Conservation (phyloP, 2,113 vertebrate genomes). For the Neolamprologus brichardi region DNA sequence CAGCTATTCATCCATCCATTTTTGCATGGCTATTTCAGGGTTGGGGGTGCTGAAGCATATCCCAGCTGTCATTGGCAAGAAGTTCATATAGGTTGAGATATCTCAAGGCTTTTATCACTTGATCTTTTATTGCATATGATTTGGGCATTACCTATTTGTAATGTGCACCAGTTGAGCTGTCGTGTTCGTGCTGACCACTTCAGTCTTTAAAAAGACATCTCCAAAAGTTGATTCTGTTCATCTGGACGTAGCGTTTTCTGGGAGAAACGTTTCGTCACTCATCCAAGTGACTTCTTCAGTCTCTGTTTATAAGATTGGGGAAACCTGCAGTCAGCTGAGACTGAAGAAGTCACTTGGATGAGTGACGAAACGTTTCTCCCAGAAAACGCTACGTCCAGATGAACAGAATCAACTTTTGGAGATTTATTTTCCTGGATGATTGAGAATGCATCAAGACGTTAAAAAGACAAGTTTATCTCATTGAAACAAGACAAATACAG, state of each 20-base stretch:
- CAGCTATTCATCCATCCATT: not conserved
- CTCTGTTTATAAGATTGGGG: too few species aligned
- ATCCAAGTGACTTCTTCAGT: too few species aligned
- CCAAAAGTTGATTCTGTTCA: too few species aligned
- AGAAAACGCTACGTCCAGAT: too few species aligned
- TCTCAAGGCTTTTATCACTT: not conserved
- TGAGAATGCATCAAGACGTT: not conserved
- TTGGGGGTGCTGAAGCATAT: not conserved
- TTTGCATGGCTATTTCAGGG: not conserved
- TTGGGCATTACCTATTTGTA: not conserved
- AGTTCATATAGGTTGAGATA: not conserved
- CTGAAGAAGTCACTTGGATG: too few species aligned
- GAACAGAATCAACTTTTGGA: too few species aligned
- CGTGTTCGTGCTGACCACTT: not conserved
- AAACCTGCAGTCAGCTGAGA: too few species aligned
- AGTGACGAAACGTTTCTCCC: too few species aligned
- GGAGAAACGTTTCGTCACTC: too few species aligned
- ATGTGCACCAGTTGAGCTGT: not conserved
- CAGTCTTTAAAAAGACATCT: not conserved
- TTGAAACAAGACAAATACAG: not conserved
- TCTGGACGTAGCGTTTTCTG: too few species aligned
- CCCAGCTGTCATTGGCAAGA: not conserved
- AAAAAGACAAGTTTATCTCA: not conserved
- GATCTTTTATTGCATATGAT: not conserved
- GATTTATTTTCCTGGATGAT: too few species aligned